Conservation (phyloP, 2,888 invertebrate species). For the Sphaerolaimus hirsutus region DNA sequence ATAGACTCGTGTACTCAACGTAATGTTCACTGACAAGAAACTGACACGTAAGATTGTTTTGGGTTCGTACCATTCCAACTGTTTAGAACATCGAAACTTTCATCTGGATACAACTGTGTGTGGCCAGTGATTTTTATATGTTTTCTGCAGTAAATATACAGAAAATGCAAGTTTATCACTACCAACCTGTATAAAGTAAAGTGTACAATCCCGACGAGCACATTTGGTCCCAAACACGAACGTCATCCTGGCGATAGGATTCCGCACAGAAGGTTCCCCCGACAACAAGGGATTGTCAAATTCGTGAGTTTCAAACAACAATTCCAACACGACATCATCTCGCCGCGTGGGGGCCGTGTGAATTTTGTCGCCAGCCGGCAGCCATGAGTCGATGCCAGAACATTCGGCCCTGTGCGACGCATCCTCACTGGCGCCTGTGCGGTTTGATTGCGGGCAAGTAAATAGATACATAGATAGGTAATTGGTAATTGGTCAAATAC, state of each 20-base stretch:
- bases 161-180: neutral
- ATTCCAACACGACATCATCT: conserved; percentile 31
- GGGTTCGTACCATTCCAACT: conserved; percentile 6
- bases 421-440: too few relatives aligned
- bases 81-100: neutral
- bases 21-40: neutral
- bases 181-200: conserved; percentile 34
- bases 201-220: conserved; percentile 29
- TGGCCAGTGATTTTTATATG: neutral
- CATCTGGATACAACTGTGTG: neutral
- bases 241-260: conserved; percentile 29
- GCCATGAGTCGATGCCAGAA: conserved; percentile 34
- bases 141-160: neutral
- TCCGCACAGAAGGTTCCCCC: conserved; percentile 20
- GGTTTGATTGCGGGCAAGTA: too few relatives aligned
- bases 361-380: conserved; percentile 31
- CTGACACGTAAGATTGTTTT: neutral
- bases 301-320: conserved; percentile 21
- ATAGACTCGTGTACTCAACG: neutral
- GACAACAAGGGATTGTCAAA: neutral
- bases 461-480: neutral
- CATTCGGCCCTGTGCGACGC: too few relatives aligned
- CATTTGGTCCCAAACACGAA: conserved; percentile 36
- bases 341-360: conserved; percentile 32
- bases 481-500: neutral